Percentiles rank a stretch among this genome's conserved stretches.
Evolutionary conservation across 2,888 invertebrate genomes (phyloP).

Genomic region (Calliopum simillimum): DNA sequence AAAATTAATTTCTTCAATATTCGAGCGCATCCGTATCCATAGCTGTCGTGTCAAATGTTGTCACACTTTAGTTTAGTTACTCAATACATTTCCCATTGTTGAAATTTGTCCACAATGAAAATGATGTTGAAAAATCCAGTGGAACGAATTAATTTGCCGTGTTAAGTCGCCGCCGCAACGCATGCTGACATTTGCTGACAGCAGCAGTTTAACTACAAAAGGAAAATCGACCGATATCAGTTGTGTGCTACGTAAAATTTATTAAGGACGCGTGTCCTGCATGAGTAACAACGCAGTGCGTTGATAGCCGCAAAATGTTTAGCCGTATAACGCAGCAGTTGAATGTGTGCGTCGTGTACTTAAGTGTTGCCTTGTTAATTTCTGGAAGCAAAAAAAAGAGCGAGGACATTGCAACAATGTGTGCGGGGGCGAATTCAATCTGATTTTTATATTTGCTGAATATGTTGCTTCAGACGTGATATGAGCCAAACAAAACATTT

Average conservation of each 20-base stretch:
- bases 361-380: background rate
- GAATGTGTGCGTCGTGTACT: background rate
- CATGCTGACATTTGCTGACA: background rate
- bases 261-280: slow-evolving; percentile 11
- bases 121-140: too few species aligned
- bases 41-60: too few species aligned
- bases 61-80: too few species aligned
- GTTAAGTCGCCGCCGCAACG: background rate
- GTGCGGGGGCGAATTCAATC: too few species aligned
- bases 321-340: background rate
- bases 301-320: background rate
- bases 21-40: too few species aligned
- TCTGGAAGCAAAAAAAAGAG: background rate
- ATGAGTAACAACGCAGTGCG: background rate
- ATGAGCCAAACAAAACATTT: too few species aligned
- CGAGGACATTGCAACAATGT: too few species aligned
- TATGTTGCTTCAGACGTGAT: too few species aligned
- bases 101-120: too few species aligned
- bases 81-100: too few species aligned
- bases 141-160: slow-evolving; percentile 15
- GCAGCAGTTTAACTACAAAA: background rate
- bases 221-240: background rate
- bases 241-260: slow-evolving; percentile 3
- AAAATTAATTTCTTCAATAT: too few species aligned
- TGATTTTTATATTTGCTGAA: too few species aligned